A percentile compares a stretch with the other conserved stretches of the same genome.
Evolutionary conservation across 2,888 invertebrate genomes (phyloP).

Genomic region (Hirtodrosophila histrioides): DNA sequence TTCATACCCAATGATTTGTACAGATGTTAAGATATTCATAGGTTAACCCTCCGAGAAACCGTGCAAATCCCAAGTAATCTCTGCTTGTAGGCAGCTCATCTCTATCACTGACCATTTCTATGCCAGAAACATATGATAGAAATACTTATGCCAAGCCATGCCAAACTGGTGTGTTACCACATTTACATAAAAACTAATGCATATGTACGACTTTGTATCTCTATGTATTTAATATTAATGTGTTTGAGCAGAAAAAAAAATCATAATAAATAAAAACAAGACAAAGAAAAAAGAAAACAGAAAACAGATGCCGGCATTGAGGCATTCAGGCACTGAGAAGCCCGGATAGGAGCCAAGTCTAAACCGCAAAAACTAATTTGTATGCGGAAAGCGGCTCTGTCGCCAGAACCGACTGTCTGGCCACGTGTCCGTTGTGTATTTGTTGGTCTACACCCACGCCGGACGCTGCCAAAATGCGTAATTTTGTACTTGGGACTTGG

Average conservation of each 20-base stretch:
- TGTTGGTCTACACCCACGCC: constrained; percentile 45
- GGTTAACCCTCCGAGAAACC: background rate
- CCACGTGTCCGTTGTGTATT: constrained; percentile 51
- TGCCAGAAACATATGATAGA: constrained; percentile 14
- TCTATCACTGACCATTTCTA: background rate
- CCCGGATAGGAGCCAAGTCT: constrained; percentile 19
- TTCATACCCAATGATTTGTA: too few relatives aligned
- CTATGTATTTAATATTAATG: constrained; percentile 72
- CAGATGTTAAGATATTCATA: background rate
- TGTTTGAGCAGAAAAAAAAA: constrained; percentile 33
- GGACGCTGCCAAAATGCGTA: constrained; percentile 74
- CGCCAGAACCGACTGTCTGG: constrained; percentile 58
- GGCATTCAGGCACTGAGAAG: background rate
- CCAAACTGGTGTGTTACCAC: constrained; percentile 13
- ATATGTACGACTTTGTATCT: constrained; percentile 47
- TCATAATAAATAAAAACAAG: constrained; percentile 20
- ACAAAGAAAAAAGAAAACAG: constrained; percentile 27
- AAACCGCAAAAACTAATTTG: constrained; percentile 74
- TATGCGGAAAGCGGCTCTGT: constrained; percentile 70
- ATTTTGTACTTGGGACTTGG: constrained; percentile 50
- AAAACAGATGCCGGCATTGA: constrained; percentile 33
- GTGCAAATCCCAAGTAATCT: constrained; percentile 38
- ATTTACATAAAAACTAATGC: constrained; percentile 44
- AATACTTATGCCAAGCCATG: constrained; percentile 6
- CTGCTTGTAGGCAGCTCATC: constrained; percentile 29